Percentiles rank a stretch among this genome's conserved stretches.
These are phyloP conservation scores for Dilophus febrilis DNA, from an alignment of 2,888 invertebrate genomes.

Conservation along the genomic window DNA sequence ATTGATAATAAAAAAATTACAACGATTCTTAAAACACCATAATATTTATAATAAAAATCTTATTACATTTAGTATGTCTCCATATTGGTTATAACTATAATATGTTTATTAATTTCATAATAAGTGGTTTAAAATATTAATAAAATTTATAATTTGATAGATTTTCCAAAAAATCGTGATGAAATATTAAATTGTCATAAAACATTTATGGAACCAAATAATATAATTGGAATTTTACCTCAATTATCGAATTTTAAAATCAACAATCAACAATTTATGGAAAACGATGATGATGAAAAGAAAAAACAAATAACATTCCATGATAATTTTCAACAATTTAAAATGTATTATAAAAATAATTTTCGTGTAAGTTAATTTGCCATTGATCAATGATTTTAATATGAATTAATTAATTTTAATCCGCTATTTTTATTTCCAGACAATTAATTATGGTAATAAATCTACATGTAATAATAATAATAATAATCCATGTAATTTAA, in stretches of 20 bases:
- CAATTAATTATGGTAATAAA: too few relatives aligned
- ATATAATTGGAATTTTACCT: conserved; percentile 1
- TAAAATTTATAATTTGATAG: background rate
- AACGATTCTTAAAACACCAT: background rate
- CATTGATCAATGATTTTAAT: too few relatives aligned
- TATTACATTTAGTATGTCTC: background rate
- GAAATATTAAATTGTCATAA: background rate
- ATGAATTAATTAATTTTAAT: too few relatives aligned
- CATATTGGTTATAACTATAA: too few relatives aligned
- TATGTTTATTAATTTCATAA: background rate
- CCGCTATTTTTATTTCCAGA: too few relatives aligned
- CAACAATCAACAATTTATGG: background rate
- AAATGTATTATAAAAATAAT: conserved; percentile 1
- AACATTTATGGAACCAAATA: background rate
- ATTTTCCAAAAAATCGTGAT: conserved; percentile 3
- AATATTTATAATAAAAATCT: background rate
- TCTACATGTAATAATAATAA: too few relatives aligned
- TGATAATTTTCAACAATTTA: conserved; percentile 1
- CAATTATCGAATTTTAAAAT: conserved; percentile 1
- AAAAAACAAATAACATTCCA: background rate
- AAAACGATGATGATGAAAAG: background rate
- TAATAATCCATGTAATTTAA: too few relatives aligned
- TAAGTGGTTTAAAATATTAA: background rate
- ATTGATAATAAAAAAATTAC: background rate
- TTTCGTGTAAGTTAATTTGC: background rate